Base-by-base conservation (phyloP, 2,113 vertebrate species). In the Romanogobio albipinnatus region DNA sequence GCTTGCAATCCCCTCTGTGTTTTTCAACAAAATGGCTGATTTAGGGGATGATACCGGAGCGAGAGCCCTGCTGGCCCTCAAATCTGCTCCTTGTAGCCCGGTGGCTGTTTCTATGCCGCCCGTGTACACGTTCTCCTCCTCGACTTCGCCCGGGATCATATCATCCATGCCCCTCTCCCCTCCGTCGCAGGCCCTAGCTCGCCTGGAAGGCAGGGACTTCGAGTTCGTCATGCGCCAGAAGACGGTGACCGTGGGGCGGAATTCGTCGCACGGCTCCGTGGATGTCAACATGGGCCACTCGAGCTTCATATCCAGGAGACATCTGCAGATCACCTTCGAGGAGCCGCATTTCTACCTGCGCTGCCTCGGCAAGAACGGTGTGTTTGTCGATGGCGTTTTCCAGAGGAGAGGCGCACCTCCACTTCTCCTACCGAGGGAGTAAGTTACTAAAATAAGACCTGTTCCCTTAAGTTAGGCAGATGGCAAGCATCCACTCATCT, bases 231-330 rank as follows among this genome's bases (percentile, higher is more conserved):
- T 99, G 98, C 96, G 98, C 89, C 96, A 96, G 93, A 95, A 96
- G 90, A 95, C 95, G 88, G 96, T 99, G 90, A 98, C 97, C 73
- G 96, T 99, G 92, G 98, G 98, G 86, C 96, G 97, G 92, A 97
- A 99, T 95, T 99, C 98, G 47, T 98, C 97, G 77, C 97, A 98
- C 90, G 98, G 98, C 86, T 96, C 96, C 24, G 98, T 99, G 95
- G 97, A 99, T 90, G 96, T 99, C 87, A 97, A 96, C 93, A 98
- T 99, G 97, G 98, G 98, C 77, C 97, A 96, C 93, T 98, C 97
- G 82, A 98, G 97, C 92, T 99, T 99, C 93, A 97, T 99, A 89
- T 99, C 98, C n/a, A 94, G 97, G 90, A 95, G 97, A 87, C 98
- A 99, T 95, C 93, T 99, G 92, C 97, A 99, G 94, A 94, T 99